phyloP scores from a whole-genome alignment of 64 coral and sea anemone species.

The Hydrozoanthus tunicans region DNA sequence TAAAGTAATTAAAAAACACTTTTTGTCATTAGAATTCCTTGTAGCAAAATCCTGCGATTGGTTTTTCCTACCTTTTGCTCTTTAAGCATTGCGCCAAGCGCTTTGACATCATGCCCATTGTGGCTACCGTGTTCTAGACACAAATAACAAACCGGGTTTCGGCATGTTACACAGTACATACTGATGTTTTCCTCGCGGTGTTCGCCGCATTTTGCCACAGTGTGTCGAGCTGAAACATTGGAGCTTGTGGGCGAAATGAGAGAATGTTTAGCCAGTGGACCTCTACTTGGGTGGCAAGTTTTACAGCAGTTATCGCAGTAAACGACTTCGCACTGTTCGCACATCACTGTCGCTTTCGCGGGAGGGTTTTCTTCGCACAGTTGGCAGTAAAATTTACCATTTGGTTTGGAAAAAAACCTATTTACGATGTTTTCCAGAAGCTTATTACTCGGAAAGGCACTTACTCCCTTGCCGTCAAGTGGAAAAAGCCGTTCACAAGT shows the following conservation, averaged over 20 bases:
- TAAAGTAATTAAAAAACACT: background rate
- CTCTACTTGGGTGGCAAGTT: conserved; percentile 90
- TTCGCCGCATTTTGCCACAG: conserved; percentile 79
- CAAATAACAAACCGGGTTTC: conserved; percentile 86
- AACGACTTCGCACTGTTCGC: conserved; percentile 93
- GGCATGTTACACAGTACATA: conserved; percentile 93
- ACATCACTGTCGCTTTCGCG: conserved; percentile 80
- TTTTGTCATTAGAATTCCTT: background rate
- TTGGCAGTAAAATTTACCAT: conserved; percentile 86
- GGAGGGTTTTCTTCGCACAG: conserved; percentile 84
- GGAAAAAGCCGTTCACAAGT: conserved; percentile 80
- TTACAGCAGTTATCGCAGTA: conserved; percentile 95
- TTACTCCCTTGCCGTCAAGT: conserved; percentile 69
- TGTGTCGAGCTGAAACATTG: conserved; percentile 58
- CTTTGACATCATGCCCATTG: conserved; percentile 91
- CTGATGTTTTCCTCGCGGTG: conserved; percentile 95
- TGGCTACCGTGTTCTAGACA: conserved; percentile 90
- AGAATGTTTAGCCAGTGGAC: conserved; percentile 87
- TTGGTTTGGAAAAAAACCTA: conserved; percentile 86
- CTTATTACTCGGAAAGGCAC: conserved; percentile 78
- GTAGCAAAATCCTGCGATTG: background rate
- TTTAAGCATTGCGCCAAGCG: conserved; percentile 95
- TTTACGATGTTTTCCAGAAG: conserved; percentile 92
- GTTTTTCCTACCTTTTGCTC: conserved; percentile 88
- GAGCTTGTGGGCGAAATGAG: conserved; percentile 73